Evolutionary conservation across 1,140 invertebrate species (phyloP), one percentile per base, ranked within the genome.

Genomic region (Hestina assimilis): DNA sequence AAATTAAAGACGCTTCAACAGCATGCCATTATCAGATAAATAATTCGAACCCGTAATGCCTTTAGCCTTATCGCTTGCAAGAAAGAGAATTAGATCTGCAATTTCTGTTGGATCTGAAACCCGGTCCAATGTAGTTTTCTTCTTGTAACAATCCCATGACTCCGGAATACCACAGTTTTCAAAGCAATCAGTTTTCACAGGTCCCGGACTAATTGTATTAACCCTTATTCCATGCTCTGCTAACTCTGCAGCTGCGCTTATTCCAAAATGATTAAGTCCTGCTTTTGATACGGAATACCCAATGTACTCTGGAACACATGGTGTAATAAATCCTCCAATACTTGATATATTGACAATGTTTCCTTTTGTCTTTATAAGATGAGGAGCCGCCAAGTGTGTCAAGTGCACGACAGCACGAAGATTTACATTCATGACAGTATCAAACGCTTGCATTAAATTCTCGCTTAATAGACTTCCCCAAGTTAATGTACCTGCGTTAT

Each of bases 401-500:
- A 58, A n/a, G 3, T 35, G 12, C 15, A 58, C 21, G 12, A 23
- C 17, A 1, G 35, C 33, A 7, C 55, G 38, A 8, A 58, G 21
- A 17, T 58, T 58, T n/a, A 40, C 45, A 15, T 51, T 50, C 67
- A 95, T 93, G 0, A 93, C 63, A 51, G 89, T 77, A 58, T 96
- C 94, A 74, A 91, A 95, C 2, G 24, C 23, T 29, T 70, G 17
- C 15, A 69, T 75, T 29, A 90, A 91, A 1, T 92, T 93, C 50
- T 90, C 92, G 75, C 94, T 93, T 72, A 95, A 92, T 8, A 83
- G 83, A n/a, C 14, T 45, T 7, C 93, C 94, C 33, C 48, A 70
- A 67, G 91, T 91, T 11, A 95, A 62, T 56, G 93, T 91, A 3
- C 94, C 95, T 43, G 94, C 94, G 89, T 93, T 93, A 70, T 95